These are phyloP conservation scores for Lasioglossum albipes DNA, from an alignment of 1,140 invertebrate species.

Conservation along the genomic window DNA sequence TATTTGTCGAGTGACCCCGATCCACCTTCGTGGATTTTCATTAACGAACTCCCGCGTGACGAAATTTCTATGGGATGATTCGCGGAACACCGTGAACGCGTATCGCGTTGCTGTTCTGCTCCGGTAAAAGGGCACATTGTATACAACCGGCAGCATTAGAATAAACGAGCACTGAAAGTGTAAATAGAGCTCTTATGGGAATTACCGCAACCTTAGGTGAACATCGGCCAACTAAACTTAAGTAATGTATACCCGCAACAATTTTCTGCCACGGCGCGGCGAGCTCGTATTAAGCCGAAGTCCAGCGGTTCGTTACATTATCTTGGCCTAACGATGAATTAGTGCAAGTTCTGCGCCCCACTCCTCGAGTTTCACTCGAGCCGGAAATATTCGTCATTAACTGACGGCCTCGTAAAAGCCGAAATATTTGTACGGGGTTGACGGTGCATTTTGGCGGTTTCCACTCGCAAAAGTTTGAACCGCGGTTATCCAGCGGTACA, in stretches of 20 bases:
- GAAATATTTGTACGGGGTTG: background rate
- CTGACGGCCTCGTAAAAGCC: background rate
- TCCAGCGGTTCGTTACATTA: conserved; percentile 36
- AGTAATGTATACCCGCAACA: conserved; percentile 49
- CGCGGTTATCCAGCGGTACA: background rate
- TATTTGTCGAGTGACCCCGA: conserved; percentile 26
- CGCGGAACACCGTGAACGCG: conserved; percentile 8
- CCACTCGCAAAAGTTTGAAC: background rate
- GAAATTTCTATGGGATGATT: conserved; percentile 25
- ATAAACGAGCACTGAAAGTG: conserved; percentile 52
- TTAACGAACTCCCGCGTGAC: conserved; percentile 2
- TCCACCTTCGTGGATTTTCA: conserved; percentile 32
- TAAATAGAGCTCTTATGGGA: conserved; percentile 55
- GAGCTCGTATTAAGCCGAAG: conserved; percentile 20
- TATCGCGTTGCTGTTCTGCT: conserved; percentile 11
- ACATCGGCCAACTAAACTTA: conserved; percentile 33
- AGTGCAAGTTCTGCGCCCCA: conserved; percentile 1
- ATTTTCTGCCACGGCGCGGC: conserved; percentile 23
- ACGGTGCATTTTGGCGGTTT: background rate
- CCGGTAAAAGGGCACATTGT: background rate
- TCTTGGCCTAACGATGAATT: conserved; percentile 16
- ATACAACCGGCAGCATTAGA: conserved; percentile 27
- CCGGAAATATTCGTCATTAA: background rate
- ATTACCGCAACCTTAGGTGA: conserved; percentile 42
- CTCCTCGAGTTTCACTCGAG: background rate